phyloP scores from a whole-genome alignment of 2,888 invertebrate genomes.

The Trypoxylon attenuatum region DNA sequence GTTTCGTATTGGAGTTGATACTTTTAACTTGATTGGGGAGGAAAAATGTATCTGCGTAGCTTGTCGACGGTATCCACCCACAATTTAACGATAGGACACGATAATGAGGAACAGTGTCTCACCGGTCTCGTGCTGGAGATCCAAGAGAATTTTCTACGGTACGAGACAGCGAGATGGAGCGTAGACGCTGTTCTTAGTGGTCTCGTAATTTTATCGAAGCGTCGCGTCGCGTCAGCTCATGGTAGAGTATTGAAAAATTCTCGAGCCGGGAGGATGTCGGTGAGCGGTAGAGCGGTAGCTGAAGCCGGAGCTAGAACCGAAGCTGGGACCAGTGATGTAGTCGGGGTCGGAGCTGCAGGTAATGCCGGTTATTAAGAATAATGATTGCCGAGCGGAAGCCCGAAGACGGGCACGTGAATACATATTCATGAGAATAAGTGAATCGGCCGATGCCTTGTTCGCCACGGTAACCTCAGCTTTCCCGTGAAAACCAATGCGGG shows the following conservation, averaged over 20 bases:
- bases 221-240: constrained; percentile 34
- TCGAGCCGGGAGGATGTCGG: no score
- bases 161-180: constrained; percentile 11
- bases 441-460: constrained; percentile 63
- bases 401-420: constrained; percentile 52
- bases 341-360: constrained; percentile 23
- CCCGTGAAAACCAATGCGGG: constrained; percentile 1
- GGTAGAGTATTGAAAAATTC: constrained; percentile 45
- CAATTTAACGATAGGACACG: no score
- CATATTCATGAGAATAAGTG: constrained; percentile 68
- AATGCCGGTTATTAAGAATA: constrained; percentile 66
- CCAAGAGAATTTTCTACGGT: background rate
- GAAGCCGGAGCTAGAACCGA: no score
- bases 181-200: constrained; percentile 9
- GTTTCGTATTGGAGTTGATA: no score
- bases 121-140: background rate
- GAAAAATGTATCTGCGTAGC: no score
- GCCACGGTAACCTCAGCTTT: background rate
- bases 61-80: no score
- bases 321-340: no score
- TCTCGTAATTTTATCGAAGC: constrained; percentile 44
- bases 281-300: no score
- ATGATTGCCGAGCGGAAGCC: constrained; percentile 60
- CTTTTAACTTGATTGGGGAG: no score
- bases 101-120: no score